Evolutionary conservation across 2,113 vertebrate species (phyloP).

Genomic region (Tachycineta bicolor): DNA sequence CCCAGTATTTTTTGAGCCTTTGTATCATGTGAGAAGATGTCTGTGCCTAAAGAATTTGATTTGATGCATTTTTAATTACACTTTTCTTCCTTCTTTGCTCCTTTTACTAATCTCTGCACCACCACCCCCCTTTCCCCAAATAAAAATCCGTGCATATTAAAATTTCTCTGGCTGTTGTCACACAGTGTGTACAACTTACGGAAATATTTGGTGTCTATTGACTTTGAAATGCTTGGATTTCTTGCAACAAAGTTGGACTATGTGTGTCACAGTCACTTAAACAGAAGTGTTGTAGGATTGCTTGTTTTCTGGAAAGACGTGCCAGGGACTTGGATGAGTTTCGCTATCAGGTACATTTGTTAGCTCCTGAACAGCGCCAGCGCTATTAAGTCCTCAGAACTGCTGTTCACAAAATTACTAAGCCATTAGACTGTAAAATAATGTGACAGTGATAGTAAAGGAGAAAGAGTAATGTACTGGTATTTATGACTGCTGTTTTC

Average conservation of each 20-base stretch:
- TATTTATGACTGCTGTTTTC: background rate
- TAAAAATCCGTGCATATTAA: background rate
- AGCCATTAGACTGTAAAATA: background rate
- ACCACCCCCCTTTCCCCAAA: accelerated
- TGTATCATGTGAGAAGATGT: background rate
- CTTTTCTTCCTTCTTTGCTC: background rate
- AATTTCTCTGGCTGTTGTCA: background rate
- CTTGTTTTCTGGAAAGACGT: background rate
- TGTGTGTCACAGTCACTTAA: background rate
- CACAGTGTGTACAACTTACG: background rate
- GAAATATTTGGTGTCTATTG: background rate
- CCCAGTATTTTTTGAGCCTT: background rate
- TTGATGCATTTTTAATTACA: background rate
- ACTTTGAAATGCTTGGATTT: background rate
- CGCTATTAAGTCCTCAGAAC: background rate
- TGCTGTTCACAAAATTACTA: background rate
- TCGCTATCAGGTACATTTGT: background rate
- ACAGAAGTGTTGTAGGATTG: background rate
- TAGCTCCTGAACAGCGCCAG: background rate
- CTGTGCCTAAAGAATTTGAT: background rate
- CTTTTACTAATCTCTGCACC: background rate
- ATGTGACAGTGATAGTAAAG: background rate
- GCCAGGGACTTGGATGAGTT: background rate
- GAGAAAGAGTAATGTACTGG: background rate
- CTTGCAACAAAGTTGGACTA: background rate